phyloP scores from a whole-genome alignment of 2,888 invertebrate genomes.

The Cerastis rubricosa region DNA sequence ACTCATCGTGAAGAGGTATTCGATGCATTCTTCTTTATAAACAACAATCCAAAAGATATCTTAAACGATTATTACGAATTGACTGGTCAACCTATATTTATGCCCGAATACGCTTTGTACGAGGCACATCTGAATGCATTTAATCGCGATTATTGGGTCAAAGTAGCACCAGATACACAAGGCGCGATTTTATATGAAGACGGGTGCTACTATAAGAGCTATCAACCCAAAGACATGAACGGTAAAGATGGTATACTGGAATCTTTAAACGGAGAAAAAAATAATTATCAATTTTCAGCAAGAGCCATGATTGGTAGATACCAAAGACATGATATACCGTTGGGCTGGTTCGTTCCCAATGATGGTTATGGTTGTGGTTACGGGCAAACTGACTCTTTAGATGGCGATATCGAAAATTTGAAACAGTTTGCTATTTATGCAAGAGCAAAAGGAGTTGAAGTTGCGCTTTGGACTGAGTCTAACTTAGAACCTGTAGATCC shows the following conservation, averaged over 20 bases:
- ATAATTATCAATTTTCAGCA: constrained; percentile 88
- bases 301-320: constrained; percentile 88
- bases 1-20: constrained; percentile 77
- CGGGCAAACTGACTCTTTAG: constrained; percentile 84
- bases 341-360: constrained; percentile 88
- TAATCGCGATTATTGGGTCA: constrained; percentile 88
- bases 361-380: constrained; percentile 88
- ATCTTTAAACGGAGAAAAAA: constrained; percentile 86
- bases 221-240: constrained; percentile 80
- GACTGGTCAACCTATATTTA: constrained; percentile 83
- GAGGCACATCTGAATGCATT: constrained; percentile 87
- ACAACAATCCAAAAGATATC: constrained; percentile 76
- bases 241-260: constrained; percentile 82
- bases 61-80: constrained; percentile 85
- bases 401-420: constrained; percentile 85
- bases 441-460: constrained; percentile 81
- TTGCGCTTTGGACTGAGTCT: constrained; percentile 86
- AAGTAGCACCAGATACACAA: constrained; percentile 73
- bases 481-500: constrained; percentile 84
- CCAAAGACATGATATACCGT: constrained; percentile 82
- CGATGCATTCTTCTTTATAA: constrained; percentile 86
- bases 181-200: constrained; percentile 85
- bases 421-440: constrained; percentile 82
- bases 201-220: constrained; percentile 83
- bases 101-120: constrained; percentile 86